Percentiles rank a stretch among this genome's conserved stretches.
These are phyloP conservation scores for Ooceraea biroi DNA, from an alignment of 1,140 invertebrate genomes.

Conservation along the genomic window DNA sequence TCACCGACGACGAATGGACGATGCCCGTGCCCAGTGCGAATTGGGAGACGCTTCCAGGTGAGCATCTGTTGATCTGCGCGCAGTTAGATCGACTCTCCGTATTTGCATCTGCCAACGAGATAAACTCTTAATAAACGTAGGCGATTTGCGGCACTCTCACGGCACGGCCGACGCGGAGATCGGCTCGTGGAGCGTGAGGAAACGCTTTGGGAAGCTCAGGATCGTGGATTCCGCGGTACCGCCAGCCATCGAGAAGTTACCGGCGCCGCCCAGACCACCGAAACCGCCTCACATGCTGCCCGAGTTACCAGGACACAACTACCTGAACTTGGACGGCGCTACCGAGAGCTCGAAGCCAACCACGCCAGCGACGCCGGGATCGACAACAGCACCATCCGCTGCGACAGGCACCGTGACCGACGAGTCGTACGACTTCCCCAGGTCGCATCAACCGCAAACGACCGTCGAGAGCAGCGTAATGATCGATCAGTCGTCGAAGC, in stretches of 20 bases:
- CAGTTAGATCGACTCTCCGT: neutral
- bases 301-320: slow-evolving; percentile 86
- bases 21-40: slow-evolving; percentile 84
- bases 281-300: slow-evolving; percentile 89
- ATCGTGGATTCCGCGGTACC: slow-evolving; percentile 81
- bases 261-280: slow-evolving; percentile 91
- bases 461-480: slow-evolving; percentile 73
- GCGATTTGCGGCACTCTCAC: slow-evolving; percentile 85
- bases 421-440: slow-evolving; percentile 91
- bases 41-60: slow-evolving; percentile 87
- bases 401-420: slow-evolving; percentile 83
- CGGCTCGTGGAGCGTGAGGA: slow-evolving; percentile 87
- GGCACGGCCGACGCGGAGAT: slow-evolving; percentile 87
- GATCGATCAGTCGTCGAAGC: slow-evolving; percentile 83
- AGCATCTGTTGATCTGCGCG: neutral
- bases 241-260: slow-evolving; percentile 76
- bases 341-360: slow-evolving; percentile 83
- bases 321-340: slow-evolving; percentile 86
- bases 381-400: slow-evolving; percentile 76
- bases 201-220: slow-evolving; percentile 87
- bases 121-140: slow-evolving; percentile 51
- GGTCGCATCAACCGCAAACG: slow-evolving; percentile 87
- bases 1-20: slow-evolving; percentile 81
- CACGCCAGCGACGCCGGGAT: slow-evolving; percentile 81
- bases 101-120: slow-evolving; percentile 19